A percentile compares a stretch with the other conserved stretches of the same genome.
Conservation (phyloP, 2,888 invertebrate genomes). For the Heteropelma amictum region DNA sequence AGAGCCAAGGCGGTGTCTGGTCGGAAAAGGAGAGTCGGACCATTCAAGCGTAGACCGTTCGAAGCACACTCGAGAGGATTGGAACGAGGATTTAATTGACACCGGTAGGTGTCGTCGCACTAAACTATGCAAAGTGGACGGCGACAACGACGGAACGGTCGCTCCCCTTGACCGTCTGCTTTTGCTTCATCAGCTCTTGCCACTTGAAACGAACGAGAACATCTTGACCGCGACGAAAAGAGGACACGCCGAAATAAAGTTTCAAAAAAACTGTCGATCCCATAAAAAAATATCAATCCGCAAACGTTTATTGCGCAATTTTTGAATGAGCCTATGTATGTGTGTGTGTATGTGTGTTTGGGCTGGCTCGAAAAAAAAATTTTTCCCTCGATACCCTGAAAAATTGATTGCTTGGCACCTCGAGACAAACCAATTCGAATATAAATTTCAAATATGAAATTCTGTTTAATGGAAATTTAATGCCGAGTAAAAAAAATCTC, state of each 20-base stretch:
- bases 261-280: neutral
- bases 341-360: neutral
- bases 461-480: too few species aligned
- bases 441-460: too few species aligned
- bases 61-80: slow-evolving; percentile 51
- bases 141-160: slow-evolving; percentile 49
- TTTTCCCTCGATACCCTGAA: too few species aligned
- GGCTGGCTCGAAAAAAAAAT: slow-evolving; percentile 2
- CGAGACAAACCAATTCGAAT: too few species aligned
- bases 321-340: too few species aligned
- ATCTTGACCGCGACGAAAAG: slow-evolving; percentile 13
- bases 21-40: slow-evolving; percentile 36
- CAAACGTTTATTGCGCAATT: neutral
- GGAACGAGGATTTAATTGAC: slow-evolving; percentile 74
- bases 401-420: too few species aligned
- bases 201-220: slow-evolving; percentile 25
- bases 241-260: neutral
- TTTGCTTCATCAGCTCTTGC: slow-evolving; percentile 30
- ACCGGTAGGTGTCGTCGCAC: slow-evolving; percentile 74
- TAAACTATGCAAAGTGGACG: slow-evolving; percentile 74
- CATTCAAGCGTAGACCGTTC: slow-evolving; percentile 52
- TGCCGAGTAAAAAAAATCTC: too few species aligned
- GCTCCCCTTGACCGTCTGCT: slow-evolving; percentile 26
- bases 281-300: neutral
- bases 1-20: slow-evolving; percentile 23